Evolutionary conservation across 2,797 vertebrate genomes (phyloP).

Genomic region (Premnoplex brunnescens): DNA sequence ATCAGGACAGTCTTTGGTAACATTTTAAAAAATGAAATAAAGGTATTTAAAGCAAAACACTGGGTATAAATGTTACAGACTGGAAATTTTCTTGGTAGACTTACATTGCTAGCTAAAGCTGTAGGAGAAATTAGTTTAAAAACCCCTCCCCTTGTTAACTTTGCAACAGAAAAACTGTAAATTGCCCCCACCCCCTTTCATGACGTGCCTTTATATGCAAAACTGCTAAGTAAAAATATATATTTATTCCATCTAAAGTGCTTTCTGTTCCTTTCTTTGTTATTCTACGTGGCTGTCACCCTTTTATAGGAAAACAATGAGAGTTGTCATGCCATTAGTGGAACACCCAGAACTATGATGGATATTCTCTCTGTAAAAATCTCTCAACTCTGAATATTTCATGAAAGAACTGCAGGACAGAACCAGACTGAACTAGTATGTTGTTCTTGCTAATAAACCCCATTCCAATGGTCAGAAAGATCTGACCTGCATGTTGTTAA

Average conservation of each 20-base stretch:
- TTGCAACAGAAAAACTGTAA: neutral
- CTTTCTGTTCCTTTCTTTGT: neutral
- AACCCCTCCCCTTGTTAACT: fast-evolving
- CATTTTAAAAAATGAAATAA: neutral
- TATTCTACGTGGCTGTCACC: neutral
- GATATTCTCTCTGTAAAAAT: neutral
- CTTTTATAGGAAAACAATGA: neutral
- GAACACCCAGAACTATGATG: neutral
- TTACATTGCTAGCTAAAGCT: neutral
- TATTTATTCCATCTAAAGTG: neutral
- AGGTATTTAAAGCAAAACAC: neutral
- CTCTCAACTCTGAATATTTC: neutral
- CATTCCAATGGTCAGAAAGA: neutral
- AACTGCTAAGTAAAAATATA: neutral
- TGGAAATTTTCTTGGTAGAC: neutral
- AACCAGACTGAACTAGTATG: neutral
- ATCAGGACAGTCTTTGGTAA: neutral
- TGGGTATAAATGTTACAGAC: neutral
- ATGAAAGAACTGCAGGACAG: neutral
- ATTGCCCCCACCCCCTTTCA: fast-evolving
- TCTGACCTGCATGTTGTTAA: neutral
- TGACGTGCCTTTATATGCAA: neutral
- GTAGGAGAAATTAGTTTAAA: neutral
- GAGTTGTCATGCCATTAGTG: neutral
- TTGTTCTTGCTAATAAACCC: neutral